phyloP scores from a whole-genome alignment of 2,797 vertebrate species.

The Peromyscus nudipes region DNA sequence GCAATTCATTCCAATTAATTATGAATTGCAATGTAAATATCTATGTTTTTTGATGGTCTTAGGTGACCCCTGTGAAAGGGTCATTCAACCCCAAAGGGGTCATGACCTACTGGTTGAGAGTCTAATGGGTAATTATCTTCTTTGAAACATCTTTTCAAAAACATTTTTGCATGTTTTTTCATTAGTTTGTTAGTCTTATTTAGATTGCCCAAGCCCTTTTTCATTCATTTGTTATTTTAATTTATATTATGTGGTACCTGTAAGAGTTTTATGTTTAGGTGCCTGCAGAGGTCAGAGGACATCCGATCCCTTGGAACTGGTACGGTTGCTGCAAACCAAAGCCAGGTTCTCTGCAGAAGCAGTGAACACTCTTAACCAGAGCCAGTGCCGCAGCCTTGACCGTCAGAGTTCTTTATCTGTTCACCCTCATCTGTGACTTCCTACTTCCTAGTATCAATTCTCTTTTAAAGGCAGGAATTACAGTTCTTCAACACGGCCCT shows the following conservation, averaged over 20 bases:
- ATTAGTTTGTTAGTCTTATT: constrained; percentile 28
- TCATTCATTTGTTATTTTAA: neutral
- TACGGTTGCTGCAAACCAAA: neutral
- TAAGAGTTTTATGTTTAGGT: neutral
- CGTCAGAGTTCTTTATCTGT: neutral
- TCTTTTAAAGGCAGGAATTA: constrained; percentile 24
- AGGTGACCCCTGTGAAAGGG: neutral
- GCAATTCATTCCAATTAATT: neutral
- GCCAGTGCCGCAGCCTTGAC: neutral
- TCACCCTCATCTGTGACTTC: neutral
- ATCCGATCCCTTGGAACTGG: neutral
- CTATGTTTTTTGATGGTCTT: neutral
- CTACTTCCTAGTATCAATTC: constrained; percentile 10
- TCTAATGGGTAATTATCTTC: constrained; percentile 11
- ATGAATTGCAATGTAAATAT: neutral
- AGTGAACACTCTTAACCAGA: too few species aligned
- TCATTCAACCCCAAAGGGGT: neutral
- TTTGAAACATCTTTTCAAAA: neutral
- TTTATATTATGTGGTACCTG: neutral
- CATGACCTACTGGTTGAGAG: neutral
- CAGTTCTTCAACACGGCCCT: neutral
- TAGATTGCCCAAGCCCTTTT: neutral
- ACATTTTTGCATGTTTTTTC: constrained; percentile 52
- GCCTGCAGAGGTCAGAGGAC: neutral
- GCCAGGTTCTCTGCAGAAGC: neutral